Percentiles rank a stretch among this genome's conserved stretches.
phyloP scores from a whole-genome alignment of 2,888 invertebrate species.

The Craniophora ligustri region DNA sequence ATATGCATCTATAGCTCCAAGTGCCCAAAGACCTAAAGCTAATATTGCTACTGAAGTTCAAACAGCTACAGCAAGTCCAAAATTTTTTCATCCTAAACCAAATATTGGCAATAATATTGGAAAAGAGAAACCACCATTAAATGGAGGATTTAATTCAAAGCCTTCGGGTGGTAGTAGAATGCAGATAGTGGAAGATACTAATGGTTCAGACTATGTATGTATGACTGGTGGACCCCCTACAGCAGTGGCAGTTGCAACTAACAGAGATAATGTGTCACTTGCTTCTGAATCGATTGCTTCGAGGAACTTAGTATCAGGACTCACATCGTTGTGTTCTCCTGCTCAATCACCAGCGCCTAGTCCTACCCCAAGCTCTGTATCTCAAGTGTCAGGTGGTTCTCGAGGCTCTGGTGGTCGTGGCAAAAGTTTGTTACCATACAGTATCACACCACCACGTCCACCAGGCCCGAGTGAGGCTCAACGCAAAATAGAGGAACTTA shows the following conservation, averaged over 20 bases:
- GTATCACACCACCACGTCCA: conserved; percentile 95
- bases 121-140: conserved; percentile 75
- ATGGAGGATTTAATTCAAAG: conserved; percentile 75
- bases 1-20: conserved; percentile 87
- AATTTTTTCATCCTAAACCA: conserved; percentile 88
- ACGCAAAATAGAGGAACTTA: conserved; percentile 97
- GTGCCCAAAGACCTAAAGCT: conserved; percentile 86
- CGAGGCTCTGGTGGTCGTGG: conserved; percentile 87
- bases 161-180: conserved; percentile 72
- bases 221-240: conserved; percentile 93
- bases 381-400: conserved; percentile 89
- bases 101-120: conserved; percentile 88
- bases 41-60: conserved; percentile 88
- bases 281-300: conserved; percentile 77
- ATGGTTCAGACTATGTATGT: conserved; percentile 94
- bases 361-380: conserved; percentile 90
- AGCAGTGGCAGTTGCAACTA: conserved; percentile 80
- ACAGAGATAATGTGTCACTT: conserved; percentile 79
- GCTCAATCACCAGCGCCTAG: conserved; percentile 89
- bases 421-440: conserved; percentile 94
- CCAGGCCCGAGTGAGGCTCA: conserved; percentile 97
- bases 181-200: conserved; percentile 91
- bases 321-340: conserved; percentile 85
- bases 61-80: conserved; percentile 84
- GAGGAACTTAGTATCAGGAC: conserved; percentile 79